Evolutionary conservation across 2,797 vertebrate genomes (phyloP).

Genomic region (Halcyon chelicuti): DNA sequence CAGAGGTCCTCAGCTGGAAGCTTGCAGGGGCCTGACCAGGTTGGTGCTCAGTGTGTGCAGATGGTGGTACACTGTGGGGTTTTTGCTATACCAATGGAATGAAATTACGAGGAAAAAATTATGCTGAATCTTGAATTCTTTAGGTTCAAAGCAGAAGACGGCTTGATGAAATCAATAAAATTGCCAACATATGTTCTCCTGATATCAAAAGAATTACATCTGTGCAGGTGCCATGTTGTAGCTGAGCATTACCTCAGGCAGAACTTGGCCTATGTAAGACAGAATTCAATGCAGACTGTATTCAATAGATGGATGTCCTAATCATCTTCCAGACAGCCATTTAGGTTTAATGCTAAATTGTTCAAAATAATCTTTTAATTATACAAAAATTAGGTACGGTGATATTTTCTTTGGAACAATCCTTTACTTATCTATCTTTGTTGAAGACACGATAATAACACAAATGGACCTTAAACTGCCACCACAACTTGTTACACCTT

Average conservation of each 20-base stretch:
- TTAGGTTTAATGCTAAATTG: neutral
- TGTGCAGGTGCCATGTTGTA: neutral
- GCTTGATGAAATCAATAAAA: neutral
- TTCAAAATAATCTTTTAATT: neutral
- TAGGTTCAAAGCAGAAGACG: neutral
- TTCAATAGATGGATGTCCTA: neutral
- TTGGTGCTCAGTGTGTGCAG: neutral
- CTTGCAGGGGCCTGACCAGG: neutral
- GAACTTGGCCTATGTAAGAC: neutral
- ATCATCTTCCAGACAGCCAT: neutral
- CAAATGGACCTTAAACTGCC: neutral
- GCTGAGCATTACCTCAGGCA: neutral
- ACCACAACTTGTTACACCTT: neutral
- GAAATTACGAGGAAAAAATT: neutral
- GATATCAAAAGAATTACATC: neutral
- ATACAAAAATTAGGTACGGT: neutral
- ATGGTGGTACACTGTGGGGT: neutral
- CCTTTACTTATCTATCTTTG: neutral
- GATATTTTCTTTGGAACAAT: neutral
- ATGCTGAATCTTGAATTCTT: neutral
- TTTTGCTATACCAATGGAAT: neutral
- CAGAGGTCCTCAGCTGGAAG: neutral
- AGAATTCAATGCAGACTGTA: neutral
- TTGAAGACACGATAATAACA: neutral
- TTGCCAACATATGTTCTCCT: fast-evolving